Conservation (phyloP, 2,888 invertebrate genomes). For the Sinopyrophorus schimmeli region DNA sequence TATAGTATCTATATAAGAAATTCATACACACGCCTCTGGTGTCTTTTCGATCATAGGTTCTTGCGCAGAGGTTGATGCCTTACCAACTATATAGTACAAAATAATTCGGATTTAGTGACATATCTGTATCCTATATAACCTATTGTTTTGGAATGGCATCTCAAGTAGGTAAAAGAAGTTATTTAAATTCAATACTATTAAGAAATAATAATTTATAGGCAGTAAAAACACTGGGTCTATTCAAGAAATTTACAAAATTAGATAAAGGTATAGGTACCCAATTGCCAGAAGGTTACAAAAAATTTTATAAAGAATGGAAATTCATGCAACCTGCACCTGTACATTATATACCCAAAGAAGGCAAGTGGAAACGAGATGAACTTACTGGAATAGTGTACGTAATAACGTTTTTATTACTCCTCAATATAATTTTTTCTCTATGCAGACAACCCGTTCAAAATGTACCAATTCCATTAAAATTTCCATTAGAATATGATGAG, state of each 20-base stretch:
- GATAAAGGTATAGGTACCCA: conserved; percentile 69
- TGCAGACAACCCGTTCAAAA: conserved; percentile 71
- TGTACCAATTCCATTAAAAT: conserved; percentile 72
- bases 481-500: conserved; percentile 76
- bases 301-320: conserved; percentile 87
- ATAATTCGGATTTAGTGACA: too few species aligned
- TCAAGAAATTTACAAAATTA: conserved; percentile 53
- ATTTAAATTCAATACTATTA: too few species aligned
- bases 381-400: conserved; percentile 72
- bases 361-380: conserved; percentile 73
- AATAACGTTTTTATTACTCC: conserved; percentile 8
- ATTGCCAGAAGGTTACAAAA: conserved; percentile 80
- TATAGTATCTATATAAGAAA: too few species aligned
- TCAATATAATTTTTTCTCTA: neutral
- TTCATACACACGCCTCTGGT: too few species aligned
- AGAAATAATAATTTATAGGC: conserved; percentile 33
- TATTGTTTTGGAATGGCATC: too few species aligned
- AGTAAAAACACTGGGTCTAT: conserved; percentile 47
- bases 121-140: too few species aligned
- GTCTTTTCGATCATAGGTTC: too few species aligned
- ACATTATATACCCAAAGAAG: conserved; percentile 73
- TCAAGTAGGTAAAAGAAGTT: too few species aligned
- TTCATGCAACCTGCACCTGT: conserved; percentile 62
- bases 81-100: too few species aligned
- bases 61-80: too few species aligned